A percentile compares a stretch with the other conserved stretches of the same genome.
These are phyloP conservation scores for Cydia amplana DNA, from an alignment of 1,140 invertebrate species.

Conservation along the genomic window DNA sequence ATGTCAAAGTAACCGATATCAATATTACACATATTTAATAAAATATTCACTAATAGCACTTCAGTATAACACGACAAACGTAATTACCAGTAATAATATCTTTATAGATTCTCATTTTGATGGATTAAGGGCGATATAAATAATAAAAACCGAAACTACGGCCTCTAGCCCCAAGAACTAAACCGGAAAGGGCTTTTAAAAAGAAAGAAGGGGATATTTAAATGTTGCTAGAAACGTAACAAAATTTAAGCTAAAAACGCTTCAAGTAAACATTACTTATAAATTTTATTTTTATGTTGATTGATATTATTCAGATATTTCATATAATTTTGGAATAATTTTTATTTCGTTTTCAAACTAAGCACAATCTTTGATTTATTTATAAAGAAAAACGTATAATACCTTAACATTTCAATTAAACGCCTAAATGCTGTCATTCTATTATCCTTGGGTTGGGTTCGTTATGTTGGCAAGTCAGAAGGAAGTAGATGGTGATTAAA, in stretches of 20 bases:
- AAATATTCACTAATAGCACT: constrained; percentile 48
- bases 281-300: too few relatives aligned
- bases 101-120: constrained; percentile 96
- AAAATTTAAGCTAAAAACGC: neutral
- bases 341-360: neutral
- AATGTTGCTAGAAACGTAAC: constrained; percentile 47
- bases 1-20: constrained; percentile 69
- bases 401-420: neutral
- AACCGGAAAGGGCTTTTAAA: constrained; percentile 80
- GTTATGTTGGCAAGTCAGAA: constrained; percentile 26
- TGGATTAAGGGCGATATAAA: constrained; percentile 85
- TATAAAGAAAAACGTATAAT: neutral
- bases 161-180: constrained; percentile 80
- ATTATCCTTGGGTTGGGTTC: constrained; percentile 9
- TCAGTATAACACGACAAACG: constrained; percentile 43
- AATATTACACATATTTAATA: constrained; percentile 40
- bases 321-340: neutral
- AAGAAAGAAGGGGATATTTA: constrained; percentile 47
- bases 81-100: constrained; percentile 93
- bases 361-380: neutral
- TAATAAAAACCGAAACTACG: constrained; percentile 83
- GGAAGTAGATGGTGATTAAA: constrained; percentile 68
- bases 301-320: too few relatives aligned
- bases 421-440: constrained; percentile 5
- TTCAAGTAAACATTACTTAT: neutral